These are phyloP conservation scores for Neodiprion lecontei DNA, from an alignment of 1,140 invertebrate species.

Conservation along the genomic window DNA sequence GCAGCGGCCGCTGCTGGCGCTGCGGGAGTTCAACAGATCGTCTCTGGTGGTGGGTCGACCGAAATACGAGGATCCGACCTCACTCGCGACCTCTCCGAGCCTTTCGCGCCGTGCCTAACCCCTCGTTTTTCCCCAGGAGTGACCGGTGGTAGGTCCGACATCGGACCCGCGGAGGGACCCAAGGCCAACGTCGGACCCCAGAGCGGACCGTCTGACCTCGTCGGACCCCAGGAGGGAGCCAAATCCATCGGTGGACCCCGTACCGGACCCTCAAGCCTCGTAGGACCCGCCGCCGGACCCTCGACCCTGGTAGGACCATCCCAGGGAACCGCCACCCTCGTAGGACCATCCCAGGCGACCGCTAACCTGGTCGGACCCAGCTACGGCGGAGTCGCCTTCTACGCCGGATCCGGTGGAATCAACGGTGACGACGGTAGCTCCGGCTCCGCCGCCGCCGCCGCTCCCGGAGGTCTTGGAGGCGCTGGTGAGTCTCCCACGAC, in stretches of 20 bases:
- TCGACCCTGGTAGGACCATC: slow-evolving; percentile 57
- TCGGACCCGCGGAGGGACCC: slow-evolving; percentile 61
- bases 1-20: slow-evolving; percentile 57
- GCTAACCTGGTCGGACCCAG: slow-evolving; percentile 60
- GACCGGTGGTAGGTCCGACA: slow-evolving; percentile 58
- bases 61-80: neutral
- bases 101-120: neutral
- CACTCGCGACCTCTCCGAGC: slow-evolving; percentile 8
- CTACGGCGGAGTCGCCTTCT: slow-evolving; percentile 58
- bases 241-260: slow-evolving; percentile 59
- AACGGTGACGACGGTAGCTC: slow-evolving; percentile 62
- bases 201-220: slow-evolving; percentile 57
- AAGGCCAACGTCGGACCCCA: slow-evolving; percentile 62
- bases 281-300: slow-evolving; percentile 59
- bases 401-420: slow-evolving; percentile 58
- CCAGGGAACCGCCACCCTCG: slow-evolving; percentile 57
- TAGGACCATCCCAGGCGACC: slow-evolving; percentile 56
- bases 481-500: slow-evolving; percentile 25
- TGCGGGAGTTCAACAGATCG: slow-evolving; percentile 60
- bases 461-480: slow-evolving; percentile 49
- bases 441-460: slow-evolving; percentile 57
- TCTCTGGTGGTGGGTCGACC: slow-evolving; percentile 54
- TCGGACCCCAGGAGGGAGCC: slow-evolving; percentile 60
- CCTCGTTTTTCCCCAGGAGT: slow-evolving; percentile 43
- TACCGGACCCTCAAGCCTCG: slow-evolving; percentile 57